Percentiles rank a stretch among this genome's conserved stretches.
Conservation (phyloP, 2,888 invertebrate species). For the Scaptodrosophila latifasciaeformis region DNA sequence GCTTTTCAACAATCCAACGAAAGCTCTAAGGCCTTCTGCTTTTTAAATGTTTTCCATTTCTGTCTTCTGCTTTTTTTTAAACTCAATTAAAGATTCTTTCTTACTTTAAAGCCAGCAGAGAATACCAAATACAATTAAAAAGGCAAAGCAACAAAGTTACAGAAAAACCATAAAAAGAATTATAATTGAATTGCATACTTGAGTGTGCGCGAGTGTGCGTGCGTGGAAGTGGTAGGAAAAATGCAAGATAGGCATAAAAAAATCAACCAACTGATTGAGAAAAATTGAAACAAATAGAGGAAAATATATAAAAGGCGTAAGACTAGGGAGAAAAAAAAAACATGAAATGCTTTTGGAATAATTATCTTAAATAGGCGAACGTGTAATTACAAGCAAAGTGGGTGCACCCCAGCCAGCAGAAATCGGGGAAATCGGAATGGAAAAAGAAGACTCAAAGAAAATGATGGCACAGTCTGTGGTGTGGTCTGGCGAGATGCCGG, state of each 20-base stretch:
- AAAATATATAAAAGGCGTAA: constrained; percentile 12
- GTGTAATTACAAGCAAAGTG: constrained; percentile 35
- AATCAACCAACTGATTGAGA: neutral
- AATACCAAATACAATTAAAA: too few species aligned
- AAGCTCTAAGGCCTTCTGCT: too few species aligned
- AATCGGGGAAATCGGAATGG: neutral
- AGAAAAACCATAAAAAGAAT: constrained; percentile 16
- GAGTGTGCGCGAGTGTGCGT: neutral
- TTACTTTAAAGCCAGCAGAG: too few species aligned
- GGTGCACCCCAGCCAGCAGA: neutral
- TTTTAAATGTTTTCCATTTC: too few species aligned
- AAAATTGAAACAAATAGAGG: too few species aligned
- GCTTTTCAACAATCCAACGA: too few species aligned
- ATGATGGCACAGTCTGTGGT: too few species aligned
- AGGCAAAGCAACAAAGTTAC: too few species aligned
- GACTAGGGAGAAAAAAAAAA: constrained; percentile 17
- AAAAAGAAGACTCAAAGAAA: neutral
- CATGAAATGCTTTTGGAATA: constrained; percentile 38
- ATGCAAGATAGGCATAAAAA: neutral
- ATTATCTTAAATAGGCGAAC: constrained; percentile 45
- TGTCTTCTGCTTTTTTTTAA: too few species aligned
- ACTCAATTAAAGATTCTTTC: too few species aligned
- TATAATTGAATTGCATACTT: constrained; percentile 31
- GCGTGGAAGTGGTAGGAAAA: too few species aligned
- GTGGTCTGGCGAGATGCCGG: too few species aligned